Evolutionary conservation across 1,140 invertebrate species (phyloP), one percentile per base, ranked within the genome.

Genomic region (Hesperophylax magnus): DNA sequence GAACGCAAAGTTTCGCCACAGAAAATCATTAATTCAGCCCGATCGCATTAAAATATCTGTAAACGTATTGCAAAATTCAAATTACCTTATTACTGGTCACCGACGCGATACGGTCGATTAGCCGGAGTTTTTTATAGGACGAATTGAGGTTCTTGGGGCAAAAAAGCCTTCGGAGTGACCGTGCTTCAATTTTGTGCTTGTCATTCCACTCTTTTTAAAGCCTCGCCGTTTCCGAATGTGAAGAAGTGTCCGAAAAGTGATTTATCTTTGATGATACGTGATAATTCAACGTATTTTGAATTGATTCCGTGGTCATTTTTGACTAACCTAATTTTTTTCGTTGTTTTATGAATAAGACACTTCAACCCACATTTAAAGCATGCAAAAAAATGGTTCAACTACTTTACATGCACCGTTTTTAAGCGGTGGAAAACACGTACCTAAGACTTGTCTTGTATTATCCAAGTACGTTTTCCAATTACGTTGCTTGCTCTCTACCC

Each of bases 41-140:
- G 24, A 61, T 24, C 7, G 15, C 58, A 61, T 61, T 61, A 18
- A 61, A 61, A 61, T 61, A 61, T 61, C 58, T 61, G 58, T 61
- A 15, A 61, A 61, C 58, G 58, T 61, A 61, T 61, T 61, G 18
- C 58, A 61, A 61, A 61, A 61, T 61, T 61, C 58, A 61, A 20
- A 61, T 61, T 61, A 61, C 58, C 58, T 61, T 24, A 24, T 24
- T 47, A 47, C 14, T 61, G 58, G 58, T 61, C 58, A 24, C 17
- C 24, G 18, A 22, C 39, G 39, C 15, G 18, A 61, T 7, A 20
- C n/a, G 58, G 58, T 61, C 58, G 58, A 61, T 61, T 61, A 22
- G 18, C 58, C 24, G 58, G 20, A 11, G 39, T 47, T 47, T 47
- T 39, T 47, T 47, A 47, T 47, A 9, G 20, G 24, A 18, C 58